Evolutionary conservation across 2,888 invertebrate genomes (phyloP).

Genomic region (Galerucella calmariensis): DNA sequence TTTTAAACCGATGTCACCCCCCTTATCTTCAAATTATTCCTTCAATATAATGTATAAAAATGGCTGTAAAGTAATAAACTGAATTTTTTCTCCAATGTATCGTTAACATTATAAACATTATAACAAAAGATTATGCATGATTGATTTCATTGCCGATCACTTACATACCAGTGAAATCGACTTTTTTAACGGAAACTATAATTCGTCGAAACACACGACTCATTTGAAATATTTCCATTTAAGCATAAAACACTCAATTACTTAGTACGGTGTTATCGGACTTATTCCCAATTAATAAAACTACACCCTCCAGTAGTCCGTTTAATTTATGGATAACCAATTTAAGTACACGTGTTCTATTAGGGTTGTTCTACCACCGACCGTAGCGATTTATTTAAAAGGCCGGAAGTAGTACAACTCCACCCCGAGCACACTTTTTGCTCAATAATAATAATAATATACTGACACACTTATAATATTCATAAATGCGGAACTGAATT

Average conservation of each 20-base stretch:
- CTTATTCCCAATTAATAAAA: slow-evolving; percentile 26
- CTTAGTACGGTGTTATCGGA: slow-evolving; percentile 17
- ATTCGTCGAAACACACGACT: not conserved
- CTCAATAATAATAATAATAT: slow-evolving; percentile 32
- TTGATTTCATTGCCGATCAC: not conserved
- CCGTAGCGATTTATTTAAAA: slow-evolving; percentile 46
- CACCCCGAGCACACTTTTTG: slow-evolving; percentile 50
- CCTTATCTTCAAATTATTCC: no score
- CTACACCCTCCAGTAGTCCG: slow-evolving; percentile 28
- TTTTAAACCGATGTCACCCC: no score
- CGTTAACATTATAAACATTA: not conserved
- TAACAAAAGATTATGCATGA: not conserved
- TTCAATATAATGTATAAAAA: no score
- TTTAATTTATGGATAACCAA: slow-evolving; percentile 40
- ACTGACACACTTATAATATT: slow-evolving; percentile 36
- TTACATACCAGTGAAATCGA: not conserved
- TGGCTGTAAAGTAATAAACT: no score
- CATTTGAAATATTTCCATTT: slow-evolving; percentile 9
- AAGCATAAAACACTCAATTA: slow-evolving; percentile 3
- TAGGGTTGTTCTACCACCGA: slow-evolving; percentile 50
- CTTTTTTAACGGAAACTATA: not conserved
- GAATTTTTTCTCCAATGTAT: not conserved
- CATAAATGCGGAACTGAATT: slow-evolving; percentile 35
- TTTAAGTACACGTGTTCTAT: slow-evolving; percentile 49
- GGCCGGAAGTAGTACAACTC: slow-evolving; percentile 48